Percentiles rank a stretch among this genome's conserved stretches.
Conservation (phyloP, 35 echinoderm and acorn worm species). For the Acanthaster planci region DNA sequence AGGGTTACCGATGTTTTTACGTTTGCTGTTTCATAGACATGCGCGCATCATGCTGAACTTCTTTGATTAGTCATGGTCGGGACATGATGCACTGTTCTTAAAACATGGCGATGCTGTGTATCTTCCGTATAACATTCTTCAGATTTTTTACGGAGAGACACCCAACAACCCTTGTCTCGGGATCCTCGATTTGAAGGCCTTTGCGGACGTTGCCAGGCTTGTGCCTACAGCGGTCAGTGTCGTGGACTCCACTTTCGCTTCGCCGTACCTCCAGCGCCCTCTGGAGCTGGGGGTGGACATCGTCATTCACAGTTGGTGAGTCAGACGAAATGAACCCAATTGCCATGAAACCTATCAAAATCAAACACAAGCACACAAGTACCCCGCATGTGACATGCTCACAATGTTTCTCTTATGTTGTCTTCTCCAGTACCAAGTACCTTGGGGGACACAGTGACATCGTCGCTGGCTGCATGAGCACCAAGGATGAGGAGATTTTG, state of each 20-base stretch:
- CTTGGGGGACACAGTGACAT: slow-evolving; percentile 91
- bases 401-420: no score
- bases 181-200: slow-evolving; percentile 75
- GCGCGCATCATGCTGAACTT: no score
- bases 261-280: slow-evolving; percentile 67
- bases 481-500: slow-evolving; percentile 53
- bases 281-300: slow-evolving; percentile 78
- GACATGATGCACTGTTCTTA: no score
- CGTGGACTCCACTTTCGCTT: slow-evolving; percentile 83
- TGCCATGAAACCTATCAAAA: no score
- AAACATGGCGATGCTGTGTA: background rate
- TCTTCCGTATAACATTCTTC: background rate
- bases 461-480: slow-evolving; percentile 80
- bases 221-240: slow-evolving; percentile 64
- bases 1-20: no score
- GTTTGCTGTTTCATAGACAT: no score
- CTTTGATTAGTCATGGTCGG: background rate
- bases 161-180: slow-evolving; percentile 73
- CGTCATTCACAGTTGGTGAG: slow-evolving; percentile 82
- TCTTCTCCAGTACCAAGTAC: slow-evolving; percentile 85
- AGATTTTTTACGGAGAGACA: slow-evolving; percentile 90
- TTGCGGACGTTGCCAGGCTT: slow-evolving; percentile 61
- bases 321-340: no score
- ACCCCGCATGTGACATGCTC: no score
- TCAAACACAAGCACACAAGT: no score